Conservation (phyloP, 30 jellyfish, hydroid and myxozoan species). For the Morbakka virulenta region DNA sequence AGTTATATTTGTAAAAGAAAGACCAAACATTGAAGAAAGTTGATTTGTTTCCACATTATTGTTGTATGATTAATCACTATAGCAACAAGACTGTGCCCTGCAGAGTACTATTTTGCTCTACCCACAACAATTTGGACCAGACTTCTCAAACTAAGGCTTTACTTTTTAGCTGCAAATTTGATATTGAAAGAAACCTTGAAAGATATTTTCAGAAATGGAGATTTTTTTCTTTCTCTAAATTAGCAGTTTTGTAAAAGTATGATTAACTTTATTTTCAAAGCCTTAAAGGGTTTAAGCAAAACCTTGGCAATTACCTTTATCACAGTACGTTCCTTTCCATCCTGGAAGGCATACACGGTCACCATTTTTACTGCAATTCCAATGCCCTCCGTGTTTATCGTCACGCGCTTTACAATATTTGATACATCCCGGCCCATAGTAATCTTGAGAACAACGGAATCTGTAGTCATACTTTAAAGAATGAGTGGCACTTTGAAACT, state of each 20-base stretch:
- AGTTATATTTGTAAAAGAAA: no score
- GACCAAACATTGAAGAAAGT: no score
- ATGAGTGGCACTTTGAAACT: not conserved
- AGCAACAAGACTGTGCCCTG: no score
- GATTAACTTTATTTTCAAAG: not conserved
- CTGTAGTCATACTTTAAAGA: not conserved
- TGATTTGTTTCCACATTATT: no score
- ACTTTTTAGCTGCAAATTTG: no score
- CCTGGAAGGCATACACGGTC: conserved; percentile 38
- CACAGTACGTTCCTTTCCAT: conserved; percentile 18
- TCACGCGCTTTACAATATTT: conserved; percentile 7
- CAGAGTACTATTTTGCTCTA: no score
- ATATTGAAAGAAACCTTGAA: no score
- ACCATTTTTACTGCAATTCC: conserved; percentile 31
- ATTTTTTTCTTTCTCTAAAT: no score
- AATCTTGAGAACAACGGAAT: not conserved
- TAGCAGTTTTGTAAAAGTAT: not conserved
- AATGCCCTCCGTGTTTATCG: conserved; percentile 45
- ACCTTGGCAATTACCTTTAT: not conserved
- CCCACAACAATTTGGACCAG: no score
- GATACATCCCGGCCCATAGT: not conserved
- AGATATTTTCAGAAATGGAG: no score
- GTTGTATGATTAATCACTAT: no score
- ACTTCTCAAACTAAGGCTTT: no score
- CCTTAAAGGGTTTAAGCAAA: not conserved